Evolutionary conservation across 2,113 vertebrate genomes (phyloP).

Genomic region (Neotoma lepida): DNA sequence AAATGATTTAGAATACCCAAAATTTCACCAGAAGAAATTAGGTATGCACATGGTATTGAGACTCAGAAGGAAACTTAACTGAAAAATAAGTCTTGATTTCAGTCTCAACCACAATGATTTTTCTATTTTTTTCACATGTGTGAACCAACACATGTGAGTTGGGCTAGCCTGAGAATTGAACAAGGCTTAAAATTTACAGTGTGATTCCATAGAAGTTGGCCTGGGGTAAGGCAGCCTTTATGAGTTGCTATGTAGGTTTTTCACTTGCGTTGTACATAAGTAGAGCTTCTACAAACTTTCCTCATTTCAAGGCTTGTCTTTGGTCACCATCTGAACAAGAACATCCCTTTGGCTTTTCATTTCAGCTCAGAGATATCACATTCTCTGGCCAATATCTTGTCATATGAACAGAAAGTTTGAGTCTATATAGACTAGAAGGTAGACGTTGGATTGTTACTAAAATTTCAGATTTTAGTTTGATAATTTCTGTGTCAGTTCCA

Average conservation of each 20-base stretch:
- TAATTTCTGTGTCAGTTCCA: slow-evolving; percentile 37
- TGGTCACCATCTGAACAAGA: not conserved
- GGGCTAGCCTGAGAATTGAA: slow-evolving; percentile 5
- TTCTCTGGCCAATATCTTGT: not conserved
- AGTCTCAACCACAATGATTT: not conserved
- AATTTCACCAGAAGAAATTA: slow-evolving; percentile 33
- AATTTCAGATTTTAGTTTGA: slow-evolving; percentile 23
- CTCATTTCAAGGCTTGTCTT: slow-evolving; percentile 21
- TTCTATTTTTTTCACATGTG: not conserved
- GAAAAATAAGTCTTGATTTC: slow-evolving; percentile 14
- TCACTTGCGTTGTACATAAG: not conserved
- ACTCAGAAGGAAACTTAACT: slow-evolving; percentile 42
- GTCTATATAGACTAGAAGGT: not conserved
- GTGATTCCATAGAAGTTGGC: not conserved
- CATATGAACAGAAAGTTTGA: not conserved
- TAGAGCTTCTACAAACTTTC: not conserved
- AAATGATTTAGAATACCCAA: not conserved
- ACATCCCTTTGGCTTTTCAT: slow-evolving; percentile 40
- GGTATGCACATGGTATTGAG: not conserved
- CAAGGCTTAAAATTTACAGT: not conserved
- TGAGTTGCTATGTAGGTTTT: not conserved
- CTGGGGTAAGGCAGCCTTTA: not conserved
- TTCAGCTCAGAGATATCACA: slow-evolving; percentile 13
- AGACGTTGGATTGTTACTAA: not conserved
- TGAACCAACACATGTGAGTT: slow-evolving; percentile 14